A percentile compares a stretch with the other conserved stretches of the same genome.
Evolutionary conservation across 2,888 invertebrate species (phyloP).

Genomic region (Phorcus lineatus): DNA sequence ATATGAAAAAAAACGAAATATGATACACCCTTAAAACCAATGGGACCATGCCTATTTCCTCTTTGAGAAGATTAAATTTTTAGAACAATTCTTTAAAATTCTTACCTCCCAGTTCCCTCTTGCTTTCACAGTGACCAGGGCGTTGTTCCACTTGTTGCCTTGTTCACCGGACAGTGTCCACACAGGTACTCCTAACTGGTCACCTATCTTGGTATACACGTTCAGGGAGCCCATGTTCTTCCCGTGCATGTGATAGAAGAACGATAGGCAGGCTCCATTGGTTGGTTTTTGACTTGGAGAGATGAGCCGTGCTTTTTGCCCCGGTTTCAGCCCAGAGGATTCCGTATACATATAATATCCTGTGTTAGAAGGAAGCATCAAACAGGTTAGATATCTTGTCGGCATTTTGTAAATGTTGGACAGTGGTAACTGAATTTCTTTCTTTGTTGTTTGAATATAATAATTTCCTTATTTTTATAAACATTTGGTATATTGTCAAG

Average conservation of each 20-base stretch:
- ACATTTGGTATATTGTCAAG: too few relatives aligned
- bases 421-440: too few relatives aligned
- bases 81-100: too few relatives aligned
- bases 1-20: too few relatives aligned
- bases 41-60: too few relatives aligned
- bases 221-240: slow-evolving; percentile 53
- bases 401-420: too few relatives aligned
- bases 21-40: too few relatives aligned
- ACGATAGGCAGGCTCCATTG: slow-evolving; percentile 52
- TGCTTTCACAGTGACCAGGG: slow-evolving; percentile 52
- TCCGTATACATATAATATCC: slow-evolving; percentile 63
- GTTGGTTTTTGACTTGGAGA: slow-evolving; percentile 40
- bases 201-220: slow-evolving; percentile 44
- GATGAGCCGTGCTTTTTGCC: slow-evolving; percentile 52
- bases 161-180: slow-evolving; percentile 49
- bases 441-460: too few relatives aligned
- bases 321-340: slow-evolving; percentile 41
- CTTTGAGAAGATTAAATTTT: too few relatives aligned
- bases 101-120: slow-evolving; percentile 56
- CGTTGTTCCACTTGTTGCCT: slow-evolving; percentile 59
- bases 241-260: slow-evolving; percentile 66
- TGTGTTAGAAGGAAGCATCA: slow-evolving; percentile 6
- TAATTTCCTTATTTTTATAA: too few relatives aligned
- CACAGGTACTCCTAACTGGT: slow-evolving; percentile 40
- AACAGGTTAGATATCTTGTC: too few relatives aligned